Evolutionary conservation across 1,140 invertebrate genomes (phyloP).

Genomic region (Dolichoris vasculosae): DNA sequence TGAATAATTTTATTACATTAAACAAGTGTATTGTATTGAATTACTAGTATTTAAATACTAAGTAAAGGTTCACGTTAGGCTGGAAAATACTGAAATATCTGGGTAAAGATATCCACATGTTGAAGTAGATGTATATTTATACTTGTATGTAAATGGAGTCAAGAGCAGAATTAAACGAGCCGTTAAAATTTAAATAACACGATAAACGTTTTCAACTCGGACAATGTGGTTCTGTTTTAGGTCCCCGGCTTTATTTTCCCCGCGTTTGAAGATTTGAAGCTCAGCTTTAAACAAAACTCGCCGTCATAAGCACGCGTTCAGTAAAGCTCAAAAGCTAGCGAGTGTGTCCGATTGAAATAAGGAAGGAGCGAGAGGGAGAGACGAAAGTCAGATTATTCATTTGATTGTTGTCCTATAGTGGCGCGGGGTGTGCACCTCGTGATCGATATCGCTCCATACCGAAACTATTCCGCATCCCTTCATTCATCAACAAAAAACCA

Average conservation of each 20-base stretch:
- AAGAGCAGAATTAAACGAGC: no score
- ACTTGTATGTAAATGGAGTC: no score
- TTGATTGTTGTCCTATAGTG: slow-evolving; percentile 14
- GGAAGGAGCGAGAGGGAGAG: neutral
- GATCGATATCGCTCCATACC: slow-evolving; percentile 30
- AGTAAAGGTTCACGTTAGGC: no score
- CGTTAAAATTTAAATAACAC: slow-evolving; percentile 20
- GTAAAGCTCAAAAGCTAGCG: neutral
- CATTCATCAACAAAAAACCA: neutral
- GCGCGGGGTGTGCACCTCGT: neutral
- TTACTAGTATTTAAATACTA: no score
- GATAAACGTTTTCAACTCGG: slow-evolving; percentile 25
- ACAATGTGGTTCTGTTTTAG: neutral
- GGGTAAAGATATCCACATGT: no score
- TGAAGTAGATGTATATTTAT: no score
- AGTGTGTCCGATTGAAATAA: neutral
- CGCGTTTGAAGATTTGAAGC: neutral
- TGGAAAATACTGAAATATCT: no score
- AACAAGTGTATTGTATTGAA: no score
- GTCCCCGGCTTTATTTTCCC: neutral
- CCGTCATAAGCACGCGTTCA: neutral
- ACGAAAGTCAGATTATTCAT: neutral
- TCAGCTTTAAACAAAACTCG: neutral
- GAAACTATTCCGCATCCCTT: neutral
- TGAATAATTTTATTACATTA: no score